Conservation (phyloP, 92 coral and sea anemone species). For the Porites lobata region DNA sequence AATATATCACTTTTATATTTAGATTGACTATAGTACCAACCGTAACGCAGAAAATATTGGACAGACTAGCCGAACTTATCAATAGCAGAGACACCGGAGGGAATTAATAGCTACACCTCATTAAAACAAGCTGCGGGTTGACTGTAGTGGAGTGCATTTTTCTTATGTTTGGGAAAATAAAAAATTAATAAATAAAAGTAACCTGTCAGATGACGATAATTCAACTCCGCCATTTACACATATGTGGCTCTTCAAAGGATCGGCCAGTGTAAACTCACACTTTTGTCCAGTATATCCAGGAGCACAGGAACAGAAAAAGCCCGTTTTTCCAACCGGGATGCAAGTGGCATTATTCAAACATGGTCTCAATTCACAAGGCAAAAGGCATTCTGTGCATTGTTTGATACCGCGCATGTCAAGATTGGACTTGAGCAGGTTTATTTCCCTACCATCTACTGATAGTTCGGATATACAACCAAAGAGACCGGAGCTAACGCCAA, state of each 20-base stretch:
- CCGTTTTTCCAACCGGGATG: slow-evolving; percentile 79
- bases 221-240: slow-evolving; percentile 85
- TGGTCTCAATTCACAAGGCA: slow-evolving; percentile 77
- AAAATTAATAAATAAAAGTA: too few species aligned
- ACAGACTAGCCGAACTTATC: too few species aligned
- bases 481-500: slow-evolving; percentile 77
- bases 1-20: too few species aligned
- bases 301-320: slow-evolving; percentile 77
- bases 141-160: too few species aligned
- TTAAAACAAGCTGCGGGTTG: too few species aligned
- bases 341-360: slow-evolving; percentile 87
- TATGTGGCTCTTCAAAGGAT: slow-evolving; percentile 69
- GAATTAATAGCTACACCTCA: too few species aligned
- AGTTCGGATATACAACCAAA: slow-evolving; percentile 82
- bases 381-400: slow-evolving; percentile 78
- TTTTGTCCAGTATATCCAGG: slow-evolving; percentile 90
- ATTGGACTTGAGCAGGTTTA: slow-evolving; percentile 78
- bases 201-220: slow-evolving; percentile 67
- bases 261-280: slow-evolving; percentile 85
- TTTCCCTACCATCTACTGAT: slow-evolving; percentile 72
- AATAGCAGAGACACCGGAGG: too few species aligned
- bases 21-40: too few species aligned
- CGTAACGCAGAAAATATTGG: too few species aligned
- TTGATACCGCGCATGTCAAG: slow-evolving; percentile 56
- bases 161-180: too few species aligned